A percentile compares a stretch with the other conserved stretches of the same genome.
Evolutionary conservation across 2,888 invertebrate genomes (phyloP).

Genomic region (Litoditis marina): DNA sequence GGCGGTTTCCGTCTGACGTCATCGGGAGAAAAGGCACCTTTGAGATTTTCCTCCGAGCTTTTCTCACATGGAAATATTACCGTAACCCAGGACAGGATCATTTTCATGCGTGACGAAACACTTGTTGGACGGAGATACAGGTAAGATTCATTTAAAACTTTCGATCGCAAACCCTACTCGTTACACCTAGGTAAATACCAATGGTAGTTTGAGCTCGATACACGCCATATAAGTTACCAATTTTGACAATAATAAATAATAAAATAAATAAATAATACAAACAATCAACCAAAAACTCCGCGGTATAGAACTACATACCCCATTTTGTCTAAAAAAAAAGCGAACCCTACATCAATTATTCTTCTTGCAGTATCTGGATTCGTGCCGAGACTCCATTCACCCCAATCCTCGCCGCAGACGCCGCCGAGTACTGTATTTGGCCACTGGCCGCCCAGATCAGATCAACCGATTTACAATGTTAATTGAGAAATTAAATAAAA

Average conservation of each 20-base stretch:
- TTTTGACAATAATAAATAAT: too few relatives aligned
- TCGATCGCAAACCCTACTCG: too few relatives aligned
- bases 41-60: conserved; percentile 30
- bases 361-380: conserved; percentile 42
- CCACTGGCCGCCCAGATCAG: conserved; percentile 37
- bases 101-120: conserved; percentile 26
- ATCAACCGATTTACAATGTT: conserved; percentile 12
- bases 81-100: conserved; percentile 19
- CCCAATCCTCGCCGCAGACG: conserved; percentile 21
- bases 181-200: too few relatives aligned
- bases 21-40: conserved; percentile 26
- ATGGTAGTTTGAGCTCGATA: too few relatives aligned
- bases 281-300: too few relatives aligned
- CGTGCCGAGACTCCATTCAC: conserved; percentile 19
- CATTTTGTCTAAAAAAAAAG: neutral
- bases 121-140: conserved; percentile 13
- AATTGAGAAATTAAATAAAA: neutral
- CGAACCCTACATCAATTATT: too few relatives aligned
- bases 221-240: too few relatives aligned
- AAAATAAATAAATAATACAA: too few relatives aligned
- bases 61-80: conserved; percentile 31
- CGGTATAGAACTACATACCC: too few relatives aligned
- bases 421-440: conserved; percentile 36
- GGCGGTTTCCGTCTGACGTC: conserved; percentile 26
- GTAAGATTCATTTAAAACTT: conserved; percentile 2